phyloP scores from a whole-genome alignment of 1,140 invertebrate genomes.

The Neodiprion virginianus region DNA sequence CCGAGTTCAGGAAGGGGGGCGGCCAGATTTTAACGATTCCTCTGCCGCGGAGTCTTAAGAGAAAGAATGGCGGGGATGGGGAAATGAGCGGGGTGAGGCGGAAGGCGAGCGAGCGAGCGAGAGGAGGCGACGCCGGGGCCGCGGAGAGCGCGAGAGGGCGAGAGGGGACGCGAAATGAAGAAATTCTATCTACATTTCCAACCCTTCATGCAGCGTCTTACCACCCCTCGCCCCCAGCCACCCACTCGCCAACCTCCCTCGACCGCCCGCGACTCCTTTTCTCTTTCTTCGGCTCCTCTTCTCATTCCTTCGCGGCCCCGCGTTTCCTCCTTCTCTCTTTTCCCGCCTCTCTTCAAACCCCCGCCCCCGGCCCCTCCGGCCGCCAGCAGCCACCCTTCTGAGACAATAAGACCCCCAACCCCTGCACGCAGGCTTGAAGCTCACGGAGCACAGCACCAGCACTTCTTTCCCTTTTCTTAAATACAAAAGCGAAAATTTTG shows the following conservation, averaged over 20 bases:
- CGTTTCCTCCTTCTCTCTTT: slow-evolving; percentile 21
- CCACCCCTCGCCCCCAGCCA: slow-evolving; percentile 37
- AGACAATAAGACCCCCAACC: slow-evolving; percentile 55
- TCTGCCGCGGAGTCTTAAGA: slow-evolving; percentile 63
- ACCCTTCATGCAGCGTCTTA: slow-evolving; percentile 62
- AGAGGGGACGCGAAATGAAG: slow-evolving; percentile 60
- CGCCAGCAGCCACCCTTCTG: slow-evolving; percentile 49
- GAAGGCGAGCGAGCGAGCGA: neutral
- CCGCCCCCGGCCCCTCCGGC: slow-evolving; percentile 24
- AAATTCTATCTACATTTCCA: slow-evolving; percentile 65
- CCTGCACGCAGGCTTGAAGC: slow-evolving; percentile 34
- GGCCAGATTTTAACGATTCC: slow-evolving; percentile 65
- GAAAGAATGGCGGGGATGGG: slow-evolving; percentile 60
- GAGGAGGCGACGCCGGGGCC: slow-evolving; percentile 21
- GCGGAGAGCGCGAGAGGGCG: slow-evolving; percentile 35
- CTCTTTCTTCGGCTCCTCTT: slow-evolving; percentile 30
- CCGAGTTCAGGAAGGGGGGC: slow-evolving; percentile 39
- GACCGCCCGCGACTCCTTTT: slow-evolving; percentile 23
- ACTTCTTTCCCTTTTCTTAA: slow-evolving; percentile 60
- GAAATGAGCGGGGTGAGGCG: slow-evolving; percentile 35
- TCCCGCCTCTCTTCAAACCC: slow-evolving; percentile 19
- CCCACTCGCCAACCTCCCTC: slow-evolving; percentile 21
- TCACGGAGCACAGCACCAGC: slow-evolving; percentile 24
- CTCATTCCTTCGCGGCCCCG: slow-evolving; percentile 30
- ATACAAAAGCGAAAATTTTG: slow-evolving; percentile 61